Evolutionary conservation across 1,140 invertebrate genomes (phyloP).

Genomic region (Achatina immaculata): DNA sequence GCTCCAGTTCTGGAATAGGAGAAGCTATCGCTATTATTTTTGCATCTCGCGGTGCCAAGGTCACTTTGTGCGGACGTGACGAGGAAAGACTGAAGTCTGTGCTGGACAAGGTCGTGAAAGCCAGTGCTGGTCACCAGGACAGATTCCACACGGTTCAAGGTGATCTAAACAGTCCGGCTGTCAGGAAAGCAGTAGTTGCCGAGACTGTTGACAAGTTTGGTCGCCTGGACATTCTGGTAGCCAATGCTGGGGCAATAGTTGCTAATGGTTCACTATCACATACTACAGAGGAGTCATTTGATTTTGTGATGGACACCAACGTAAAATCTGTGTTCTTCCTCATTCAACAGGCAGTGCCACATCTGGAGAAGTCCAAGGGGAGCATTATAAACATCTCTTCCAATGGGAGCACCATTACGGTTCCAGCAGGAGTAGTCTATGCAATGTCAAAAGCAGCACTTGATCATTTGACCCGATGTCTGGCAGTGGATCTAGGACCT

Average conservation of each 20-base stretch:
- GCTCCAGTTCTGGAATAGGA: too few species aligned
- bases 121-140: too few species aligned
- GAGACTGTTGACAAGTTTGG: background rate
- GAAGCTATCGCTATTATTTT: too few species aligned
- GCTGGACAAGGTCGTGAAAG: too few species aligned
- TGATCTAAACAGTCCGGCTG: background rate
- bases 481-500: background rate
- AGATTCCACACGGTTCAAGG: background rate
- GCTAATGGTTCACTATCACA: background rate
- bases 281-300: background rate
- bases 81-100: too few species aligned
- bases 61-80: too few species aligned
- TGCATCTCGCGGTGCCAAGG: too few species aligned
- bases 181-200: background rate
- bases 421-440: background rate
- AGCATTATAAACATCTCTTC: background rate
- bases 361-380: background rate
- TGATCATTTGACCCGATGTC: background rate
- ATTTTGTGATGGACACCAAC: background rate
- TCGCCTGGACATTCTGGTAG: background rate
- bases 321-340: background rate
- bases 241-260: background rate
- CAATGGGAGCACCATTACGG: background rate
- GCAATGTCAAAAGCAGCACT: background rate
- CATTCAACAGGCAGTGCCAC: background rate